phyloP scores from a whole-genome alignment of 2,888 invertebrate genomes.

The Hoplodrina ambigua region DNA sequence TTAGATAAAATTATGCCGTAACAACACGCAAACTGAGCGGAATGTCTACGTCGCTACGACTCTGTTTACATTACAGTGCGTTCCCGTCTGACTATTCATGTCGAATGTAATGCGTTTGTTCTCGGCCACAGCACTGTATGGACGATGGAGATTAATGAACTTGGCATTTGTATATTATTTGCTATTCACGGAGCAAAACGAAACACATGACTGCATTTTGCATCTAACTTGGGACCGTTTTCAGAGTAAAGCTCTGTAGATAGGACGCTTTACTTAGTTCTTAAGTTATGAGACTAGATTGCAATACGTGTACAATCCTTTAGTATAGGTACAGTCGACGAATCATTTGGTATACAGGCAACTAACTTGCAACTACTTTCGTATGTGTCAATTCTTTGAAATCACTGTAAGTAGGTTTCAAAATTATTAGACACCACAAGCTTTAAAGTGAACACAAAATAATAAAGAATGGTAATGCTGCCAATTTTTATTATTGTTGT shows the following conservation, averaged over 20 bases:
- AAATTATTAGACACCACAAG: too few relatives aligned
- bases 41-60: slow-evolving; percentile 48
- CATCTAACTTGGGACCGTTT: slow-evolving; percentile 28
- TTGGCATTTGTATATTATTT: slow-evolving; percentile 61
- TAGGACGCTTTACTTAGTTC: slow-evolving; percentile 24
- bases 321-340: slow-evolving; percentile 2
- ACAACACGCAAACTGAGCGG: slow-evolving; percentile 62
- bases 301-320: background rate
- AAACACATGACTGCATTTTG: slow-evolving; percentile 34
- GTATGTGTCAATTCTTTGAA: too few relatives aligned
- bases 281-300: slow-evolving; percentile 10
- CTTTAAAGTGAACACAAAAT: too few relatives aligned
- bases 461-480: too few relatives aligned
- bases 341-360: background rate
- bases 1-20: slow-evolving; percentile 76
- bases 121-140: slow-evolving; percentile 40
- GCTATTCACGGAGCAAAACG: slow-evolving; percentile 56
- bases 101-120: slow-evolving; percentile 47
- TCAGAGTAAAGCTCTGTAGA: slow-evolving; percentile 22
- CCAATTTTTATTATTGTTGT: too few relatives aligned
- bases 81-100: slow-evolving; percentile 56
- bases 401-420: too few relatives aligned
- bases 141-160: slow-evolving; percentile 60
- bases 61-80: slow-evolving; percentile 65
- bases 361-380: too few relatives aligned